Evolutionary conservation across 2,888 invertebrate species (phyloP).

Genomic region (Agrypnus murinus): DNA sequence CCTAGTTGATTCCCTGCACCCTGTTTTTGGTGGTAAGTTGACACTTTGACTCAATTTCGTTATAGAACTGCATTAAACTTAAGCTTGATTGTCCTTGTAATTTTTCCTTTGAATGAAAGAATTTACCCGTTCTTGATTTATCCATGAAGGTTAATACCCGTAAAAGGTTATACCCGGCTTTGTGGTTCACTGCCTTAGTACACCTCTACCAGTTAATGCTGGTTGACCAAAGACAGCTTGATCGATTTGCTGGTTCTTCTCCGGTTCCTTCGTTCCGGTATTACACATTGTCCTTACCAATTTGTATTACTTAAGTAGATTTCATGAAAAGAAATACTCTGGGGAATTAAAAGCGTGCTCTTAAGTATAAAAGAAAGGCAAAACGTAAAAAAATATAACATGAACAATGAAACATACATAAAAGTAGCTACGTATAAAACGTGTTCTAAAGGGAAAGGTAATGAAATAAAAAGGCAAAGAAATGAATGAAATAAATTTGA

Average conservation of each 20-base stretch:
- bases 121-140: conserved; percentile 1
- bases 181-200: conserved; percentile 27
- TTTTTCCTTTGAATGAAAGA: conserved; percentile 1
- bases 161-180: conserved; percentile 20
- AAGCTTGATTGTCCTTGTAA: background rate
- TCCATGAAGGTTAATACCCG: conserved; percentile 22
- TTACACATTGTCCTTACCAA: background rate
- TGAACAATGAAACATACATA: no score
- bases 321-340: no score
- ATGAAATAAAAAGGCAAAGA: no score
- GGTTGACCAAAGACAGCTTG: conserved; percentile 33
- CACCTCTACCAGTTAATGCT: conserved; percentile 8
- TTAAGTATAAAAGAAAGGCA: no score
- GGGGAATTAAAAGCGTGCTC: no score
- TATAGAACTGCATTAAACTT: no score
- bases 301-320: no score
- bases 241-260: conserved; percentile 35
- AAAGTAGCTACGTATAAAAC: no score
- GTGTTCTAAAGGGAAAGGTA: no score
- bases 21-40: conserved; percentile 37
- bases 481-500: no score
- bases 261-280: conserved; percentile 3
- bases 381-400: no score
- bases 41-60: conserved; percentile 1
- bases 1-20: conserved; percentile 7